A percentile compares a stretch with the other conserved stretches of the same genome.
phyloP scores from a whole-genome alignment of 1,140 invertebrate species.

The Zaprionus ornatus region DNA sequence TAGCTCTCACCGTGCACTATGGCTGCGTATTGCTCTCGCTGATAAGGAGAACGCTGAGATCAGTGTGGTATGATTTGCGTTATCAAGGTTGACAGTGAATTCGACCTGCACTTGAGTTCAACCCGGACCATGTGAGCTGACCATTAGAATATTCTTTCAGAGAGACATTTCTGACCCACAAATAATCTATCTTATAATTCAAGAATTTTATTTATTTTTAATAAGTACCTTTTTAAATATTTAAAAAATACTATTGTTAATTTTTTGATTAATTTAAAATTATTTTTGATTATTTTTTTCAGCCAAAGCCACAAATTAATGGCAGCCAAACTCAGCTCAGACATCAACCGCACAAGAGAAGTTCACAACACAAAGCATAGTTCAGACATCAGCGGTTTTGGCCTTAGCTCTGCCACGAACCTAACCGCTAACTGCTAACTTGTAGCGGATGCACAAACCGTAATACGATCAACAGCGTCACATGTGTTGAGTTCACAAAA shows the following conservation, averaged over 20 bases:
- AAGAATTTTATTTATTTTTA: background rate
- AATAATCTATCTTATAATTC: no score
- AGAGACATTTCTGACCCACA: no score
- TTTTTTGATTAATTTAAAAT: background rate
- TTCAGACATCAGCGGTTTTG: conserved; percentile 11
- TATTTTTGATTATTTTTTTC: conserved; percentile 3
- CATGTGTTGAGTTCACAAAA: conserved; percentile 28
- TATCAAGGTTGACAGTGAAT: no score
- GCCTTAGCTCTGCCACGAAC: conserved; percentile 4
- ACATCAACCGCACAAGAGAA: conserved; percentile 35
- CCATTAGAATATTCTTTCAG: no score
- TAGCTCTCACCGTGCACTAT: no score
- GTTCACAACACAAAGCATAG: conserved; percentile 30
- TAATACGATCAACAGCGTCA: conserved; percentile 23
- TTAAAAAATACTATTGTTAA: background rate
- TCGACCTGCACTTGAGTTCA: no score
- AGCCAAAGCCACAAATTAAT: conserved; percentile 16
- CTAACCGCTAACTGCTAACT: background rate
- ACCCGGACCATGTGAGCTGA: no score
- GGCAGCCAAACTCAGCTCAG: conserved; percentile 22
- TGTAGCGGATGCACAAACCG: conserved; percentile 16
- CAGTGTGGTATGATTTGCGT: no score
- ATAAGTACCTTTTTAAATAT: background rate
- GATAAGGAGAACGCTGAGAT: no score
- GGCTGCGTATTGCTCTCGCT: no score